A percentile compares a stretch with the other conserved stretches of the same genome.
Evolutionary conservation across 2,113 vertebrate species (phyloP).

Genomic region (Phyllopteryx taeniolatus): DNA sequence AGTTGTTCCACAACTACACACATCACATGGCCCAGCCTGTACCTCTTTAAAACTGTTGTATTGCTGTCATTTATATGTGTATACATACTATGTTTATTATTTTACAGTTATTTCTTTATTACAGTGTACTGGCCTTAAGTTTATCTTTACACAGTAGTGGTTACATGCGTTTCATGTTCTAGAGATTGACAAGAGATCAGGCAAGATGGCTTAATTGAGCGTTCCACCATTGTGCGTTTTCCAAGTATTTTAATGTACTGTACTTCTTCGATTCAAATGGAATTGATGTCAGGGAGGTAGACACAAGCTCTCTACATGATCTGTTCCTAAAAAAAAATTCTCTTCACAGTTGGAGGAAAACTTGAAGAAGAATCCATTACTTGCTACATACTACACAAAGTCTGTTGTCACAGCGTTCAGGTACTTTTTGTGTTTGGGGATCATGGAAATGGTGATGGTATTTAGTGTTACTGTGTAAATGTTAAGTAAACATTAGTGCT

Average conservation of each 20-base stretch:
- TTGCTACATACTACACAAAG: constrained; percentile 63
- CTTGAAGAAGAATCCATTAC: constrained; percentile 56
- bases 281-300: constrained; percentile 15
- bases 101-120: neutral
- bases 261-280: constrained; percentile 10
- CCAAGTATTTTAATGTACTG: constrained; percentile 18
- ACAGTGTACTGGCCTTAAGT: neutral
- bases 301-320: constrained; percentile 8
- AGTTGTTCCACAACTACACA: neutral
- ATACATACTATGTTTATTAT: neutral
- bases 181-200: neutral
- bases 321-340: constrained; percentile 23
- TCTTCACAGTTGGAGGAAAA: constrained; percentile 58
- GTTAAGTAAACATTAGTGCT: neutral
- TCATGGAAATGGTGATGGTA: neutral
- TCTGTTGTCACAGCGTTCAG: constrained; percentile 74
- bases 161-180: constrained; percentile 3
- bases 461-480: neutral
- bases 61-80: neutral
- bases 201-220: constrained; percentile 31
- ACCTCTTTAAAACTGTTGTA: neutral
- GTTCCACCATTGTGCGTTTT: constrained; percentile 15
- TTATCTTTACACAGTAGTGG: neutral
- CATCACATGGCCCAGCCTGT: neutral
- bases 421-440: constrained; percentile 34